Percentiles rank a stretch among this genome's conserved stretches.
Evolutionary conservation across 2,797 vertebrate species (phyloP).

Genomic region (Cottoperca gobio): DNA sequence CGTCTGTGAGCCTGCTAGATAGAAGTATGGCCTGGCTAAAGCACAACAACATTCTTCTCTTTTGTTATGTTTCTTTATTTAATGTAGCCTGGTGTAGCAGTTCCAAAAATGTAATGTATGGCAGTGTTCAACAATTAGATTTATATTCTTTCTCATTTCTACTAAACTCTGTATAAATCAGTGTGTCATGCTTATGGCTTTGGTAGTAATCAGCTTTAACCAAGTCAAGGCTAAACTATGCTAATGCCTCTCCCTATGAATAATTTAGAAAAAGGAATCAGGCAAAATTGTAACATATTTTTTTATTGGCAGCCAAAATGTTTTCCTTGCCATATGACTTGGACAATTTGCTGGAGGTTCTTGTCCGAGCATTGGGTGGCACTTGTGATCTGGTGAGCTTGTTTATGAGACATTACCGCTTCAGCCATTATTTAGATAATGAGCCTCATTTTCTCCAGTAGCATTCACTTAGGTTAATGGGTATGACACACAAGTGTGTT

Average conservation of each 20-base stretch:
- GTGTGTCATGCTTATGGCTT: not conserved
- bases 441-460: conserved; percentile 70
- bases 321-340: conserved; percentile 8
- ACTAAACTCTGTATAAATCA: not conserved
- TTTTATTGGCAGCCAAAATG: conserved; percentile 6
- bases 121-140: not conserved
- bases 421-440: conserved; percentile 68
- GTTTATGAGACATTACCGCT: conserved; percentile 62
- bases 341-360: conserved; percentile 1
- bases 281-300: not conserved
- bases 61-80: not conserved
- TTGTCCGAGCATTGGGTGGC: conserved; percentile 23
- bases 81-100: not conserved
- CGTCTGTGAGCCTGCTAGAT: not conserved
- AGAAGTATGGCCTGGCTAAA: not conserved
- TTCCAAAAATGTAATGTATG: not conserved
- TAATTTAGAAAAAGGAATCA: conserved; percentile 18
- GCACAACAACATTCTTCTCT: not conserved
- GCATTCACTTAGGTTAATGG: conserved; percentile 74
- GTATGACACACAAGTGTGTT: conserved; percentile 72
- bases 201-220: not conserved
- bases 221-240: conserved; percentile 8
- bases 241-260: conserved; percentile 2
- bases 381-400: conserved; percentile 41
- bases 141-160: not conserved